Base-by-base conservation (phyloP, 2,797 vertebrate species). In the Etheostoma perlongum region DNA sequence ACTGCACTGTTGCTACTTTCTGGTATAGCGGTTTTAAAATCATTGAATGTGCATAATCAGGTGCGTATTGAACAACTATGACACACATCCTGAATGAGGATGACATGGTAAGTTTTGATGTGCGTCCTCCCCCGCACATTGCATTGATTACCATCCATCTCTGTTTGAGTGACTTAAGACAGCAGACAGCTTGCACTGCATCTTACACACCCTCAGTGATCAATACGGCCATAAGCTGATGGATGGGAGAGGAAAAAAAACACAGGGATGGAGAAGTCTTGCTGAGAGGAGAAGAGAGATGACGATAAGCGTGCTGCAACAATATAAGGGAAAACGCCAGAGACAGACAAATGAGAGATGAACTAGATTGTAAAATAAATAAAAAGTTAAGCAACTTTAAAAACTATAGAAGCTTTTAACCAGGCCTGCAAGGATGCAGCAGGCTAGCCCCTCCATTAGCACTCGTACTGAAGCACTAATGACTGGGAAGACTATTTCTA, bases 71-170 rank as follows among this genome's bases (percentile, higher is more conserved):
- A 70, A 53, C 61, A 82, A 54, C 46, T 27, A 67, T 54, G 57
- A 77, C 47, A 55, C 40, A 52, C 60, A 48, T 78, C 75, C 72
- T 64, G 72, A 81, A 83, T 54, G 69, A 67, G 61, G 79, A 87
- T 53, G 84, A 91, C 79, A 44, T 9, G 16, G 59, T 36, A 42
- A 74, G 62, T 88, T 88, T 87, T 80, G 87, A 92, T 71, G 65
- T 33, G 36, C 87, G 87, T 89, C 49, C 82, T 69, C 62, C 72
- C 59, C 81, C 55, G 46, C 73, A 65, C 78, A 69, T 85, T 11
- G 30, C 87, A 94, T 93, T 81, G 93, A 94, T 93, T 93, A 92
- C 73, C 89, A 89, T 89, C 89, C 87, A 92, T 93, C 80, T 88
- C 64, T n/a, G 67, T 71, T 79, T 79, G 86, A 93, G 88, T n/a